These are phyloP conservation scores for Volucella inanis DNA, from an alignment of 2,888 invertebrate species.

Conservation along the genomic window DNA sequence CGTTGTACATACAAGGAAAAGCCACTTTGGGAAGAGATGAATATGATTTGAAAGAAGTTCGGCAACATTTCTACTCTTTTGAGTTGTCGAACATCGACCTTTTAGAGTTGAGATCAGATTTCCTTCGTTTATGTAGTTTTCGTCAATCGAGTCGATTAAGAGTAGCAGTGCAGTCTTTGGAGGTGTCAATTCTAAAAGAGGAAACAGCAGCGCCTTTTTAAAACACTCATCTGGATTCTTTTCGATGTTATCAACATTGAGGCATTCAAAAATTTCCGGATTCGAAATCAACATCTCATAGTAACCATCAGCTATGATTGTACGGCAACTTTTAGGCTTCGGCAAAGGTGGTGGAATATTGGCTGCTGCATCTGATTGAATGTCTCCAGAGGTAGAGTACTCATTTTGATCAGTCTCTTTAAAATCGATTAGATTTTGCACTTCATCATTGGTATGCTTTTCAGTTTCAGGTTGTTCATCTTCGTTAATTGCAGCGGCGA, in stretches of 20 bases:
- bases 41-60: slow-evolving; percentile 94
- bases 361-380: slow-evolving; percentile 67
- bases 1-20: slow-evolving; percentile 94
- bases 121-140: slow-evolving; percentile 86
- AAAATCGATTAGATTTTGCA: slow-evolving; percentile 75
- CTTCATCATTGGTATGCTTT: slow-evolving; percentile 63
- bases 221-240: slow-evolving; percentile 96
- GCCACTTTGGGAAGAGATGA: slow-evolving; percentile 96
- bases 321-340: slow-evolving; percentile 85
- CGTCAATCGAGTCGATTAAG: slow-evolving; percentile 96
- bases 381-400: slow-evolving; percentile 78
- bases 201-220: slow-evolving; percentile 93
- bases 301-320: slow-evolving; percentile 90
- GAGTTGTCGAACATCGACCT: slow-evolving; percentile 80
- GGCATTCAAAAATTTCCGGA: slow-evolving; percentile 91
- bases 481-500: slow-evolving; percentile 81
- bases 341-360: slow-evolving; percentile 83
- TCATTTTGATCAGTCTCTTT: slow-evolving; percentile 59
- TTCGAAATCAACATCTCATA: slow-evolving; percentile 90
- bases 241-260: slow-evolving; percentile 92
- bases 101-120: slow-evolving; percentile 85
- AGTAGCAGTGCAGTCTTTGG: slow-evolving; percentile 93
- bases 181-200: slow-evolving; percentile 92
- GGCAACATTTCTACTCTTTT: slow-evolving; percentile 88
- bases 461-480: slow-evolving; percentile 76